A percentile compares a stretch with the other conserved stretches of the same genome.
These are phyloP conservation scores for Eucriotettix oculatus DNA, from an alignment of 2,888 invertebrate genomes.

Conservation along the genomic window DNA sequence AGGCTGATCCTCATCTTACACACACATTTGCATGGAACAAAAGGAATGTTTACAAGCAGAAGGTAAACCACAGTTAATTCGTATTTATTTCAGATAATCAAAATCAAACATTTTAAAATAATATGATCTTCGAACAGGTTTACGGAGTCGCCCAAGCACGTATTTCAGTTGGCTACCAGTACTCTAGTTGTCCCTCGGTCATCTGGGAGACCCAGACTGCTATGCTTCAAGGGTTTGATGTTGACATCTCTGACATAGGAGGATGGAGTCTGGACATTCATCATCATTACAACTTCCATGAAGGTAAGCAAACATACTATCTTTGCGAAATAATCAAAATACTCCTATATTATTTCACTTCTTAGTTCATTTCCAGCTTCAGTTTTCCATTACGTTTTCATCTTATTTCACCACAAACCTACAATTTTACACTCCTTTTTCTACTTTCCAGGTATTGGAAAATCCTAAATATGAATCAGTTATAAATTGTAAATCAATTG, in stretches of 20 bases:
- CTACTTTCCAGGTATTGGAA: no score
- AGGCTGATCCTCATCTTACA: constrained; percentile 87
- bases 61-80: constrained; percentile 31
- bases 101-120: not conserved
- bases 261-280: constrained; percentile 97
- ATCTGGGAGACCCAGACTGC: constrained; percentile 95
- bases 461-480: no score
- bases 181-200: constrained; percentile 66
- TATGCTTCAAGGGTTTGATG: constrained; percentile 86
- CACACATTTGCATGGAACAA: constrained; percentile 98
- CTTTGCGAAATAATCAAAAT: no score
- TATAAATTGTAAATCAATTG: no score
- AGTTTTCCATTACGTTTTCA: no score
- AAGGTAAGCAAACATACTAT: constrained; percentile 48
- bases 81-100: not conserved
- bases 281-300: constrained; percentile 96
- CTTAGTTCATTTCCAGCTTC: no score
- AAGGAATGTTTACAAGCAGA: constrained; percentile 92
- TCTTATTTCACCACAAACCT: no score
- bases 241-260: constrained; percentile 91
- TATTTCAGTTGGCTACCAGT: constrained; percentile 88
- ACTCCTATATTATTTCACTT: no score
- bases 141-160: constrained; percentile 78
- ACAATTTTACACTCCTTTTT: no score
- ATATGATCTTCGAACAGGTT: constrained; percentile 22